These are phyloP conservation scores for Caenorhabditis sp. DNA, from an alignment of 2,888 invertebrate species.

Conservation along the genomic window DNA sequence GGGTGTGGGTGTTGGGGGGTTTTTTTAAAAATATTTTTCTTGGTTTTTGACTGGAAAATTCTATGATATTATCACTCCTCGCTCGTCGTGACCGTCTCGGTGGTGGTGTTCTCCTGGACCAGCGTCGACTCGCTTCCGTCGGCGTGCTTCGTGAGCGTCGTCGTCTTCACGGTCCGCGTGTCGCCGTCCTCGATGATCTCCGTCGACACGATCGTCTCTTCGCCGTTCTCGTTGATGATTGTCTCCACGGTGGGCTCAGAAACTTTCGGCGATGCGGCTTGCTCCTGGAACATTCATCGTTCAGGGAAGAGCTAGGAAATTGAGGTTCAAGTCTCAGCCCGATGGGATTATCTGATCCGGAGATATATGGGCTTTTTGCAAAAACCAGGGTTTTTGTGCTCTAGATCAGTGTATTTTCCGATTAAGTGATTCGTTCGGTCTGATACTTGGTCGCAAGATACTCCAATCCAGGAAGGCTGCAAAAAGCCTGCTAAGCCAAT, in stretches of 20 bases:
- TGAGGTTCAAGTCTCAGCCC: no score
- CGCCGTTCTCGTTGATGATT: slow-evolving; percentile 52
- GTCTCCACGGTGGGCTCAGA: slow-evolving; percentile 51
- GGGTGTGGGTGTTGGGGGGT: neutral
- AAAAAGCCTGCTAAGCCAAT: no score
- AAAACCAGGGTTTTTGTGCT: no score
- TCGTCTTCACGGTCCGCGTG: slow-evolving; percentile 52
- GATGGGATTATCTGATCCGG: no score
- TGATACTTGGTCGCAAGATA: no score
- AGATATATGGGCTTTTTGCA: no score
- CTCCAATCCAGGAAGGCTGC: no score
- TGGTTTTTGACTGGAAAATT: neutral
- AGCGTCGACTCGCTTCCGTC: slow-evolving; percentile 61
- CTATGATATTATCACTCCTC: slow-evolving; percentile 18
- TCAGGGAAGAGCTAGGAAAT: no score
- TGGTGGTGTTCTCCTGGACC: slow-evolving; percentile 61
- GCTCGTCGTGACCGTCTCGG: slow-evolving; percentile 22
- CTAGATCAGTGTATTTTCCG: no score
- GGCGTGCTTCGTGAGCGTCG: slow-evolving; percentile 61
- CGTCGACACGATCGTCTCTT: slow-evolving; percentile 57
- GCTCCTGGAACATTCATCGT: slow-evolving; percentile 30
- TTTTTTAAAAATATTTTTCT: slow-evolving; percentile 1
- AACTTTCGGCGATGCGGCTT: slow-evolving; percentile 6
- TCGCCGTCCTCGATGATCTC: slow-evolving; percentile 58
- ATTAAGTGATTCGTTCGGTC: no score